phyloP scores from a whole-genome alignment of 2,797 vertebrate species.

The Gymnothorax javanicus region DNA sequence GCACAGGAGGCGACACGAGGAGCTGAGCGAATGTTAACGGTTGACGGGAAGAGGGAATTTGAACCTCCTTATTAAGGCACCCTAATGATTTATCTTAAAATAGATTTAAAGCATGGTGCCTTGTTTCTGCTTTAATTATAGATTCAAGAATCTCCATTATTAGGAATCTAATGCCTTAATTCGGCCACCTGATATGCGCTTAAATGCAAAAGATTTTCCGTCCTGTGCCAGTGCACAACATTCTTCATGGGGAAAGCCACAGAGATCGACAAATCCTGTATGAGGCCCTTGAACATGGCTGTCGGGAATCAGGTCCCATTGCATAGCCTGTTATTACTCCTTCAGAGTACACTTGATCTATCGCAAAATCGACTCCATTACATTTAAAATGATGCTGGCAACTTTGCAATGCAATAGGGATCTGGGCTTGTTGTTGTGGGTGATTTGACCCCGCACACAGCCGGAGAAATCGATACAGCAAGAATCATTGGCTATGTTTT shows the following conservation, averaged over 20 bases:
- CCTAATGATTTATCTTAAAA: neutral
- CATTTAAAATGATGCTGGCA: no score
- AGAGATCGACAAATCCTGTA: neutral
- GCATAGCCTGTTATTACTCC: no score
- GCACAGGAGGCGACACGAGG: neutral
- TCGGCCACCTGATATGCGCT: neutral
- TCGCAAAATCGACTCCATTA: no score
- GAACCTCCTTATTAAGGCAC: neutral
- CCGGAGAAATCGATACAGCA: neutral
- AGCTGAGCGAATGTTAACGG: neutral
- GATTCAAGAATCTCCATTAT: neutral
- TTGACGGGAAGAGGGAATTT: neutral
- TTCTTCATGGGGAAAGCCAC: neutral
- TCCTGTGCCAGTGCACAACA: neutral
- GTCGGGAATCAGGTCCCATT: no score
- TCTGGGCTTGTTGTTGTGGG: neutral
- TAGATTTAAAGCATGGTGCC: neutral
- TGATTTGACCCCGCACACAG: neutral
- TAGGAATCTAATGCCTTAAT: neutral
- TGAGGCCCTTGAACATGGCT: neutral
- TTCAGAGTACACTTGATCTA: no score
- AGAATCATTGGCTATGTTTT: neutral
- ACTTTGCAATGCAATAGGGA: no score
- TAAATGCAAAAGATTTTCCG: neutral
- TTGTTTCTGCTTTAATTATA: neutral